Evolutionary conservation across 2,113 vertebrate species (phyloP).

Genomic region (Raja brachyura): DNA sequence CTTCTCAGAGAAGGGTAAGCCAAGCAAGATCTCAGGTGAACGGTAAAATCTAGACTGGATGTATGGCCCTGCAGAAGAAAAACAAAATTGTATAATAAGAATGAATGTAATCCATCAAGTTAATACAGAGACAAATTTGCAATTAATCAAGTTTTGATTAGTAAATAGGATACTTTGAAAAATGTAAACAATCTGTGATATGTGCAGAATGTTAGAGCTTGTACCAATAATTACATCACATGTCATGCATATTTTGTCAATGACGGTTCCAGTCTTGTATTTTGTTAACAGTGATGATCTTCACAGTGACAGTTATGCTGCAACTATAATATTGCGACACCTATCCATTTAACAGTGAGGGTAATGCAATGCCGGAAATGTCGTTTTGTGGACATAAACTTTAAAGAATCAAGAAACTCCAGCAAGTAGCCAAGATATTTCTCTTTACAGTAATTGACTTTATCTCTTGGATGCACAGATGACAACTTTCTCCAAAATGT

Average conservation of each 20-base stretch:
- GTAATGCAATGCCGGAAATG: neutral
- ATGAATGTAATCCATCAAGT: neutral
- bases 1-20: conserved; percentile 63
- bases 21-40: conserved; percentile 63
- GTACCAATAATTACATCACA: neutral
- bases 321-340: neutral
- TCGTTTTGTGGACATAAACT: neutral
- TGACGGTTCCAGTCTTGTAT: neutral
- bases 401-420: neutral
- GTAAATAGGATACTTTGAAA: neutral
- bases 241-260: neutral
- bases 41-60: conserved; percentile 68
- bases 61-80: conserved; percentile 50
- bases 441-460: neutral
- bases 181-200: neutral
- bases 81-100: neutral
- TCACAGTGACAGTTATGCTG: neutral
- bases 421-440: neutral
- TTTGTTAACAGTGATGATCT: neutral
- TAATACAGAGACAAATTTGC: neutral
- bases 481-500: neutral
- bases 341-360: neutral
- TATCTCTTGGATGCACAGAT: neutral
- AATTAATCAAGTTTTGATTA: neutral
- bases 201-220: neutral